phyloP scores from a whole-genome alignment of 2,888 invertebrate genomes.

The Brachyptera risi region DNA sequence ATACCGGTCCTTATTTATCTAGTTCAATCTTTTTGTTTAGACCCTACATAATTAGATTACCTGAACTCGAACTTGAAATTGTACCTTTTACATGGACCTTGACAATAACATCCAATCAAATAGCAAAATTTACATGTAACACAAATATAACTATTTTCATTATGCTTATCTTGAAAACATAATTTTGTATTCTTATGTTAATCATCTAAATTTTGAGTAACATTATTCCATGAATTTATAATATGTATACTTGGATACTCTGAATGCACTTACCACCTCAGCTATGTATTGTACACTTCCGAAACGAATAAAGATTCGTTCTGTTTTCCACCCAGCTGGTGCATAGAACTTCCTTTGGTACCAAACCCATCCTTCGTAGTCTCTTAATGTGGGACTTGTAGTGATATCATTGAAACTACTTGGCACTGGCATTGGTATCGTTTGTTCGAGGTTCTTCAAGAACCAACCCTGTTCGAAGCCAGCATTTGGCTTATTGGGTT shows the following conservation, averaged over 20 bases:
- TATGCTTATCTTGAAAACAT: too few relatives aligned
- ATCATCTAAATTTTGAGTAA: not conserved
- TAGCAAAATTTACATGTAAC: too few relatives aligned
- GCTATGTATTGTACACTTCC: conserved; percentile 55
- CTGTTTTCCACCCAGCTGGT: conserved; percentile 42
- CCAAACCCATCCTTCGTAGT: conserved; percentile 61
- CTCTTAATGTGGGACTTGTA: conserved; percentile 46
- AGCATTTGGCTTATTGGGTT: conserved; percentile 23
- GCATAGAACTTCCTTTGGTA: conserved; percentile 50
- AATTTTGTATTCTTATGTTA: too few relatives aligned
- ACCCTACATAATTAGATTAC: too few relatives aligned
- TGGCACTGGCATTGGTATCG: conserved; percentile 54
- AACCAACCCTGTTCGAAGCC: conserved; percentile 38
- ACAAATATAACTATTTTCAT: too few relatives aligned
- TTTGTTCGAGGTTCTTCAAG: conserved; percentile 31
- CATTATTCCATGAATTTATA: not conserved
- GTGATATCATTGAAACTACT: conserved; percentile 57
- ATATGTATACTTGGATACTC: not conserved
- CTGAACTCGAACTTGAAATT: too few relatives aligned
- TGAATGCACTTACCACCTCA: conserved; percentile 42
- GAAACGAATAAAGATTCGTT: conserved; percentile 48
- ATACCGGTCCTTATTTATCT: too few relatives aligned
- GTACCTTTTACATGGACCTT: too few relatives aligned
- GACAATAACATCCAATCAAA: too few relatives aligned
- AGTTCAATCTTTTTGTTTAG: too few relatives aligned